These are phyloP conservation scores for Apamea epomidion DNA, from an alignment of 2,888 invertebrate species.

Conservation along the genomic window DNA sequence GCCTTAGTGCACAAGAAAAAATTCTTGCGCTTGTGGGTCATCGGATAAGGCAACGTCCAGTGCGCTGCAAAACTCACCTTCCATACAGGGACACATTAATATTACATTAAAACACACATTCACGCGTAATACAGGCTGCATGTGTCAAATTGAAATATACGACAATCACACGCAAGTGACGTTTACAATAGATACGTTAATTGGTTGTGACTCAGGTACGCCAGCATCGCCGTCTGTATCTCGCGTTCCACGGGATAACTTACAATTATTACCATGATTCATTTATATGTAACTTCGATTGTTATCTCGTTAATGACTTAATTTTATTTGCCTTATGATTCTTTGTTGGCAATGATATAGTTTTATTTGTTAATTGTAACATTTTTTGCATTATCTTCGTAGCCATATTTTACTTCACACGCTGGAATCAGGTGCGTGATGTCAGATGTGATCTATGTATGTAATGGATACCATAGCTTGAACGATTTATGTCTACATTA, in stretches of 20 bases:
- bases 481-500: slow-evolving; percentile 59
- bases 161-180: slow-evolving; percentile 74
- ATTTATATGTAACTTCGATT: slow-evolving; percentile 54
- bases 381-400: slow-evolving; percentile 57
- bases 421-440: slow-evolving; percentile 45
- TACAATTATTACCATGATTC: slow-evolving; percentile 57
- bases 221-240: slow-evolving; percentile 57
- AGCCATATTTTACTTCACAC: slow-evolving; percentile 50
- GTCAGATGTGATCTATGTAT: slow-evolving; percentile 57
- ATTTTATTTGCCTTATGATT: slow-evolving; percentile 65
- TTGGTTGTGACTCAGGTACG: slow-evolving; percentile 62
- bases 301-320: slow-evolving; percentile 68
- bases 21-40: slow-evolving; percentile 63
- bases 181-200: slow-evolving; percentile 74
- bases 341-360: slow-evolving; percentile 58
- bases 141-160: slow-evolving; percentile 86
- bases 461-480: slow-evolving; percentile 54
- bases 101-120: slow-evolving; percentile 79
- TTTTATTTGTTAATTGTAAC: slow-evolving; percentile 56
- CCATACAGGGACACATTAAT: slow-evolving; percentile 78
- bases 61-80: slow-evolving; percentile 67
- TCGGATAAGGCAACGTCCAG: slow-evolving; percentile 71
- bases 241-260: slow-evolving; percentile 51
- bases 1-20: slow-evolving; percentile 58
- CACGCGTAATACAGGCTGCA: slow-evolving; percentile 70